Conservation (phyloP, 2,113 vertebrate species). For the Hydrochoerus hydrochaeris region DNA sequence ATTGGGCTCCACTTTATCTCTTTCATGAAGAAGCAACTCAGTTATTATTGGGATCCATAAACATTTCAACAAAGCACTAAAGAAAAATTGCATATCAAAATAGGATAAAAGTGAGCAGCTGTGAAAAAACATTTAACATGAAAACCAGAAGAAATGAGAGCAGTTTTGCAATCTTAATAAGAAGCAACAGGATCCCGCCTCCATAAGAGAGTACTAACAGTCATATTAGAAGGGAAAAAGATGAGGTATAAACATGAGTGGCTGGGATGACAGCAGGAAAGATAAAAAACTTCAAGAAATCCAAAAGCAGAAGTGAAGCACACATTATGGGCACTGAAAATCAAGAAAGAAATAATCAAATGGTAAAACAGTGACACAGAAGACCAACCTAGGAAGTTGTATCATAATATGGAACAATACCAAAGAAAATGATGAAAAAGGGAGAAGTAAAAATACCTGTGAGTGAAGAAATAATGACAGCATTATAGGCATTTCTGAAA, state of each 20-base stretch:
- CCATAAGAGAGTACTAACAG: not conserved
- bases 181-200: not conserved
- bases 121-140: constrained; percentile 35
- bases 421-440: constrained; percentile 46
- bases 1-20: not conserved
- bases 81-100: constrained; percentile 16
- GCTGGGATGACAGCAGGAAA: not conserved
- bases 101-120: constrained; percentile 11
- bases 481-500: not conserved
- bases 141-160: constrained; percentile 50
- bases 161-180: not conserved
- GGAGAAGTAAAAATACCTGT: not conserved
- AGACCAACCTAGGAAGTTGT: not conserved
- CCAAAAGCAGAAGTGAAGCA: not conserved
- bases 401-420: not conserved
- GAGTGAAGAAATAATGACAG: not conserved
- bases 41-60: not conserved
- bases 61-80: constrained; percentile 2
- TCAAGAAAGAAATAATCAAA: not conserved
- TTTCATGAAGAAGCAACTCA: not conserved
- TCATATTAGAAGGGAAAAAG: not conserved
- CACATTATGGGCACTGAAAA: not conserved
- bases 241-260: constrained; percentile 30
- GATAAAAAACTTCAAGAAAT: not conserved
- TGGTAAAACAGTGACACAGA: not conserved